Evolutionary conservation across 2,888 invertebrate genomes (phyloP).

Genomic region (Harpalus rufipes): DNA sequence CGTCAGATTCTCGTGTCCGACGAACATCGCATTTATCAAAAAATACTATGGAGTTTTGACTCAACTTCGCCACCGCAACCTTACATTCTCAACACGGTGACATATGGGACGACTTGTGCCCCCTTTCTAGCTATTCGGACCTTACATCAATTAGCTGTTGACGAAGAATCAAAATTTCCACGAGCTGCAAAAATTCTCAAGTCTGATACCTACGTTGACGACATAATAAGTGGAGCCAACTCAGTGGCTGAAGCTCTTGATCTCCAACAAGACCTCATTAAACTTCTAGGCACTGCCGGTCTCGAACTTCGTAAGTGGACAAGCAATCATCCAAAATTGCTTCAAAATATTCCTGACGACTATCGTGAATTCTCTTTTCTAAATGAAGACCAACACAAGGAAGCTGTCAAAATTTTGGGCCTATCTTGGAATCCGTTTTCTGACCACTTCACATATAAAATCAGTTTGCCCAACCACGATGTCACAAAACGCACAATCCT

Average conservation of each 20-base stretch:
- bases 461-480: neutral
- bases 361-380: slow-evolving; percentile 13
- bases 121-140: too few relatives aligned
- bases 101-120: too few relatives aligned
- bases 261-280: neutral
- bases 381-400: slow-evolving; percentile 10
- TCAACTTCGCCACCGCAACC: neutral
- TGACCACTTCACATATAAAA: neutral
- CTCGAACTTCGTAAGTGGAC: slow-evolving; percentile 8
- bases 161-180: too few relatives aligned
- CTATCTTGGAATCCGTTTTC: neutral
- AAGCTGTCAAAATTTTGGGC: neutral
- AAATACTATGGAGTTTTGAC: slow-evolving; percentile 48
- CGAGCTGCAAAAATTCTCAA: too few relatives aligned
- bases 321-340: neutral
- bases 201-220: too few relatives aligned
- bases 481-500: slow-evolving; percentile 69
- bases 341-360: slow-evolving; percentile 7
- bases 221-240: too few relatives aligned
- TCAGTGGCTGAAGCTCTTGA: slow-evolving; percentile 3
- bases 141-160: too few relatives aligned
- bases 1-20: slow-evolving; percentile 52
- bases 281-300: neutral
- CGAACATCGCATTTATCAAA: slow-evolving; percentile 51
- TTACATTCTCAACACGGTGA: too few relatives aligned